Percentiles rank a stretch among this genome's conserved stretches.
These are phyloP conservation scores for Zaprionus bogoriensis DNA, from an alignment of 2,888 invertebrate species.

Conservation along the genomic window DNA sequence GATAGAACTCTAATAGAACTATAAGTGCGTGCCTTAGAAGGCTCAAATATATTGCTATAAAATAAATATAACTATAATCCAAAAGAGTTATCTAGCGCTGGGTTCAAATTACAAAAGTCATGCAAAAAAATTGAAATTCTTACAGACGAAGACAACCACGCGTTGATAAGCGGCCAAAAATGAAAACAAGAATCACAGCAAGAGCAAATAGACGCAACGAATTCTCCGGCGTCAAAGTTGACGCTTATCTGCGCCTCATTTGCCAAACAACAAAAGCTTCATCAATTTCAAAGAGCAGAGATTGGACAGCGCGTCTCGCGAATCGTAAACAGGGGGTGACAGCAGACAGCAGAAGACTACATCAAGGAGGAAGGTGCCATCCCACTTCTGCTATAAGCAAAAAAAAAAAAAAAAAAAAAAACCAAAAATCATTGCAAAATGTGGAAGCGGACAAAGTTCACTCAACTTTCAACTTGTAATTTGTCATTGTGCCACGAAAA, in stretches of 20 bases:
- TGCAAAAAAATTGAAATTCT: too few species aligned
- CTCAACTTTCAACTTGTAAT: constrained; percentile 77
- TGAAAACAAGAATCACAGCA: constrained; percentile 22
- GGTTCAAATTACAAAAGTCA: constrained; percentile 34
- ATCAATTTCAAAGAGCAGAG: constrained; percentile 66
- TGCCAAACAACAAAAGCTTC: constrained; percentile 72
- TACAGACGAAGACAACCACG: neutral
- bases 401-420: constrained; percentile 7
- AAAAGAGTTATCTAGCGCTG: constrained; percentile 20
- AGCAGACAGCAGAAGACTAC: constrained; percentile 33
- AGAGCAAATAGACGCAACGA: constrained; percentile 25
- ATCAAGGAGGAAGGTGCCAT: too few species aligned
- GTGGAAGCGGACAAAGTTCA: constrained; percentile 69
- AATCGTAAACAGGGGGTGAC: constrained; percentile 51
- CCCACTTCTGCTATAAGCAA: too few species aligned
- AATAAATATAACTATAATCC: too few species aligned
- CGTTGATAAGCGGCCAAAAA: constrained; percentile 43
- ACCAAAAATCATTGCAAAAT: constrained; percentile 20
- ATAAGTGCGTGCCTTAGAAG: too few species aligned
- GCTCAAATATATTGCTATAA: too few species aligned
- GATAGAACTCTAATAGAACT: too few species aligned
- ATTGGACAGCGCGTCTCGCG: constrained; percentile 49
- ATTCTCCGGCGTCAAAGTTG: constrained; percentile 64
- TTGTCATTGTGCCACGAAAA: constrained; percentile 70
- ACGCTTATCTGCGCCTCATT: constrained; percentile 73